phyloP scores from a whole-genome alignment of 2,113 vertebrate species.

The Apteryx owenii region DNA sequence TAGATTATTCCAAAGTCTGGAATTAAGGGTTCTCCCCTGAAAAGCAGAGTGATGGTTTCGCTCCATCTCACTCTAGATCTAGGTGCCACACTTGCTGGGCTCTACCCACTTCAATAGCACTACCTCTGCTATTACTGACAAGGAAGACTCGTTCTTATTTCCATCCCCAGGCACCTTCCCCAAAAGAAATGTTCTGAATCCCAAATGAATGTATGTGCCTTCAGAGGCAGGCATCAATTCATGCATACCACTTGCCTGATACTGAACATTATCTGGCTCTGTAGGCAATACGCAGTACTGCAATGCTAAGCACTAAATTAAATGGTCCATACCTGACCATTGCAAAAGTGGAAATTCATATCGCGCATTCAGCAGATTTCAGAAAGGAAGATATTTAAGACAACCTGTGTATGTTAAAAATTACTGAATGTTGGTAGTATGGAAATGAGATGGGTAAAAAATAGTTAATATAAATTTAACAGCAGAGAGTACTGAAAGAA shows the following conservation, averaged over 20 bases:
- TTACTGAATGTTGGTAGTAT: background rate
- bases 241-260: fast-evolving
- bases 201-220: background rate
- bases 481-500: background rate
- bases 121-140: background rate
- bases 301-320: background rate
- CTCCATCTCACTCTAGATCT: background rate
- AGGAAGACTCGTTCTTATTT: background rate
- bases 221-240: background rate
- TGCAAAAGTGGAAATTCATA: background rate
- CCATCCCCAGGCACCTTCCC: background rate
- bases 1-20: background rate
- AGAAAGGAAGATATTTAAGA: background rate
- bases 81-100: fast-evolving
- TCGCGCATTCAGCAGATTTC: background rate
- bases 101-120: background rate
- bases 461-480: background rate
- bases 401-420: background rate
- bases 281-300: background rate
- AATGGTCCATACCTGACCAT: background rate
- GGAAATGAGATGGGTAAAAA: background rate
- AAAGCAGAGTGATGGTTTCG: background rate
- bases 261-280: background rate
- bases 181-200: background rate
- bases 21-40: background rate